Conservation (phyloP, 2,113 vertebrate species). For the Laticauda laticaudata region DNA sequence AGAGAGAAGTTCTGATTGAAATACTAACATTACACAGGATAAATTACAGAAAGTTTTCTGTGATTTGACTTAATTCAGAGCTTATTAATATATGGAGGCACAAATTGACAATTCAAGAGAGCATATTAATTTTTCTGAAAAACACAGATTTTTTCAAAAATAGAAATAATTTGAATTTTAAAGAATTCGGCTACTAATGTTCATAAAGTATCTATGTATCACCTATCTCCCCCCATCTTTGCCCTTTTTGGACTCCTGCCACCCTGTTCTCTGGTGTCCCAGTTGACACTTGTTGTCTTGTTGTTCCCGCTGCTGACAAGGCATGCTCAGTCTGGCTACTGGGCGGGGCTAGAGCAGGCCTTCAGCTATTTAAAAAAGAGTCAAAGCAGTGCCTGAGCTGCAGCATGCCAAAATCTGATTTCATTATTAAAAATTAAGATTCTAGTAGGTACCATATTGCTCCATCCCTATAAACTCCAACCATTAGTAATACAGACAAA, state of each 20-base stretch:
- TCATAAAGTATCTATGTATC: not conserved
- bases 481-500: not conserved
- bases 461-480: not conserved
- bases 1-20: not conserved
- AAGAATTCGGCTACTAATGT: not conserved
- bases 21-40: not conserved
- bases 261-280: not conserved
- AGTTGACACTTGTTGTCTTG: not conserved
- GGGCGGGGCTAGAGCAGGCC: not conserved
- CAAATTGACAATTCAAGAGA: not conserved
- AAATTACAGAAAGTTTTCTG: not conserved
- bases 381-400: not conserved
- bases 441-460: not conserved
- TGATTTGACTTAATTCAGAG: not conserved
- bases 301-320: not conserved
- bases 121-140: not conserved
- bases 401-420: not conserved
- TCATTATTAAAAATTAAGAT: not conserved
- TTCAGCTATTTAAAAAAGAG: not conserved
- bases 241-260: not conserved
- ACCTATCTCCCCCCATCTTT: not conserved
- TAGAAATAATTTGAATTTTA: not conserved
- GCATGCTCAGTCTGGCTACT: not conserved
- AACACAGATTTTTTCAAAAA: not conserved
- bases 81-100: not conserved